These are phyloP conservation scores for Hirudo medicinalis DNA, from an alignment of 1,140 invertebrate genomes.

Conservation along the genomic window DNA sequence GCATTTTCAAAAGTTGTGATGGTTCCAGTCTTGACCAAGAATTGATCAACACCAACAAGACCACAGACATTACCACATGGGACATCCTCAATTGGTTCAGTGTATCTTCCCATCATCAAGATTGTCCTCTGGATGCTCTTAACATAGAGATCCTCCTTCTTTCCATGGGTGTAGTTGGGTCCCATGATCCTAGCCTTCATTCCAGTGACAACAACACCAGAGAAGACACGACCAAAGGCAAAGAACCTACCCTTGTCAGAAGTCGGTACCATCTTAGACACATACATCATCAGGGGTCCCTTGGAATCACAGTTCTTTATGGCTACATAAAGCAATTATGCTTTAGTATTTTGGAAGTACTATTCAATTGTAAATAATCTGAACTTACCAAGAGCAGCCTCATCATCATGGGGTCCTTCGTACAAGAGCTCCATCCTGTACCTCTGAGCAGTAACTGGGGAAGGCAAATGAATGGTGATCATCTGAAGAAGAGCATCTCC, in stretches of 20 bases:
- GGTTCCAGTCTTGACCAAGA: constrained; percentile 96
- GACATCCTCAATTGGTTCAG: constrained; percentile 98
- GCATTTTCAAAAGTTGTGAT: constrained; percentile 98
- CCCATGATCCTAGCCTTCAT: constrained; percentile 68
- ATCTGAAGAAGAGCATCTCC: constrained; percentile 98
- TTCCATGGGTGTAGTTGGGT: constrained; percentile 90
- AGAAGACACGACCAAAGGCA: constrained; percentile 98
- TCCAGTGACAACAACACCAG: constrained; percentile 82
- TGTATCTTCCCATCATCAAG: constrained; percentile 99
- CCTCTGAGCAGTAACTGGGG: constrained; percentile 93
- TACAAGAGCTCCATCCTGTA: constrained; percentile 98
- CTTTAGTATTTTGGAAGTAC: background rate
- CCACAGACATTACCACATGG: constrained; percentile 99
- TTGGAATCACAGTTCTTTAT: constrained; percentile 82
- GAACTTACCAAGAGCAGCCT: constrained; percentile 73
- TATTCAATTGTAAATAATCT: background rate
- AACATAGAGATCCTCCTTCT: constrained; percentile 97
- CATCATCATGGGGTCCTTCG: constrained; percentile 79
- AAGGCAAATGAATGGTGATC: constrained; percentile 98
- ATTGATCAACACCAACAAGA: constrained; percentile 98
- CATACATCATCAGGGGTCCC: constrained; percentile 98
- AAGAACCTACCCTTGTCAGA: constrained; percentile 99
- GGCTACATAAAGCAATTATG: constrained; percentile 28
- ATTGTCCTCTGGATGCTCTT: constrained; percentile 96
- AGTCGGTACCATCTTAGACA: constrained; percentile 99